Evolutionary conservation across 2,113 vertebrate species (phyloP).

Genomic region (Phaetusa simplex): DNA sequence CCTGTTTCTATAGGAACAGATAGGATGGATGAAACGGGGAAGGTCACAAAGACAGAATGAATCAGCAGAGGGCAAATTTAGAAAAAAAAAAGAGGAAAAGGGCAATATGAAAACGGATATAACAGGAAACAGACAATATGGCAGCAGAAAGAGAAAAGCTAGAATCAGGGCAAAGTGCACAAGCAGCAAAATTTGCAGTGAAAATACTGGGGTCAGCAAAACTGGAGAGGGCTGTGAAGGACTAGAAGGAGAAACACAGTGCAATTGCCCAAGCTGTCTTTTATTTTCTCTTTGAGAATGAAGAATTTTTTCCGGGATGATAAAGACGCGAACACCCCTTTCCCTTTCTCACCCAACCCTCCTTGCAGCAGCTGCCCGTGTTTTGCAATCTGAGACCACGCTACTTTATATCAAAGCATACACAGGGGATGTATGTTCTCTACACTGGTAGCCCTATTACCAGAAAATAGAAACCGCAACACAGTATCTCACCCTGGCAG

Average conservation of each 20-base stretch:
- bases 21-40: conserved; percentile 24
- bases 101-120: background rate
- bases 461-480: background rate
- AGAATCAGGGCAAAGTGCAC: background rate
- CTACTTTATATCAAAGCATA: background rate
- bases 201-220: background rate
- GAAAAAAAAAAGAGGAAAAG: background rate
- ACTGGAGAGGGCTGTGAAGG: background rate
- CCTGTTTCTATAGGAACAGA: conserved; percentile 60
- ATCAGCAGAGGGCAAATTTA: conserved; percentile 25
- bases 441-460: background rate
- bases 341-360: background rate
- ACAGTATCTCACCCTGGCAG: background rate
- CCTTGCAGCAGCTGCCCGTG: background rate
- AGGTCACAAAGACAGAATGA: conserved; percentile 38
- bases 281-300: background rate
- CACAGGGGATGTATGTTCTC: background rate
- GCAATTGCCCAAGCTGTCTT: background rate
- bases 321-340: background rate
- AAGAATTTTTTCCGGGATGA: background rate
- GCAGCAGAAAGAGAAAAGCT: background rate
- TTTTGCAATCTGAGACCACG: background rate
- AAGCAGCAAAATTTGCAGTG: background rate
- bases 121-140: background rate
- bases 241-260: background rate